Evolutionary conservation across 2,113 vertebrate species (phyloP), one percentile per base, ranked within the genome.

Genomic region (Elachura formosa): DNA sequence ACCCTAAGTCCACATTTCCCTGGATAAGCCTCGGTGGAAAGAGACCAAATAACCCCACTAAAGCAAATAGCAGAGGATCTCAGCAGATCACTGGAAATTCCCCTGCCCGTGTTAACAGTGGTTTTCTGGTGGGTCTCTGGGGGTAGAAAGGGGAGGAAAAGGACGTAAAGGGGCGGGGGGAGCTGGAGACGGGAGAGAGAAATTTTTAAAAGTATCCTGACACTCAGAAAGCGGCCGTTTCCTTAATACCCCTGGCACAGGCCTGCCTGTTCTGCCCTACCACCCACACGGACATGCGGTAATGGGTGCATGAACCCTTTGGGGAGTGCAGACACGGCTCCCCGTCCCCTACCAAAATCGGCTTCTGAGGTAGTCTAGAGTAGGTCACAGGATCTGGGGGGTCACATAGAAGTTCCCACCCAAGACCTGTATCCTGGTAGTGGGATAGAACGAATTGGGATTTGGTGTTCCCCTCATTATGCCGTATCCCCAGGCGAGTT

Each of bases 191-290:
- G 3, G 7, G 2, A 4, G 7, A 16, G 21, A 72, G 25, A 46
- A 43, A 14, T 14, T 6, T 1, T 6, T 4, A 97, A 97, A 97
- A 97, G 84, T 97, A 96, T 97, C 97, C 97, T 98, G 98, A 98
- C 98, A 98, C 96, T 98, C 98, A 98, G 97, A 94, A 95, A 96
- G 95, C 97, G 96, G 97, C 96, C 86, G 69, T 97, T 97, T 95
- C 96, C 97, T 94, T 93, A 87, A 79, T 62, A 85, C 43, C 62
- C 96, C 16, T 40, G 36, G 68, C 87, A 82, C 71, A 71, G 72
- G 82, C 84, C 34, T 46, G 59, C 72, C 36, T 24, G 12, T 6
- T 48, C 18, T 62, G 56, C 11, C n/a, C 17, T 38, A 12, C 71
- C 38, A 8, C 0, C 2, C 52, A 46, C 17, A 46, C 0, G 7